A percentile compares a stretch with the other conserved stretches of the same genome.
Conservation (phyloP, 1,140 invertebrate genomes). For the Phenacoccus solenopsis region DNA sequence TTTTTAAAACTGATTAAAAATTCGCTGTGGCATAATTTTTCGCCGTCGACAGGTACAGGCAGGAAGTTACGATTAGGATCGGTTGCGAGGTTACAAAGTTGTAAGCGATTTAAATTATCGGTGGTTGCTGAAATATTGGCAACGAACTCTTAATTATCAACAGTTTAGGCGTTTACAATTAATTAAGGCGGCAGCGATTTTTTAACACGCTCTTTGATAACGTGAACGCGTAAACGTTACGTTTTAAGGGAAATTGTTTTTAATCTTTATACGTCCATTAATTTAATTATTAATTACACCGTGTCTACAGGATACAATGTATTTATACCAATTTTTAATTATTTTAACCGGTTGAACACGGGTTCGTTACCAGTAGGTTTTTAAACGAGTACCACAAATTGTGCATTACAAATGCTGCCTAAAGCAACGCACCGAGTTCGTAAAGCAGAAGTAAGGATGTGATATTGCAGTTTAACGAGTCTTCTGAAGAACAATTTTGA, state of each 20-base stretch:
- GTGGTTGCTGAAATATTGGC: background rate
- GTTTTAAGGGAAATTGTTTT: background rate
- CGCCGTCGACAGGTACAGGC: background rate
- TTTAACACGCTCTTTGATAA: background rate
- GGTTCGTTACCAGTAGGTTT: background rate
- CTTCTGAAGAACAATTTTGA: too few relatives aligned
- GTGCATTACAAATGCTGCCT: too few relatives aligned
- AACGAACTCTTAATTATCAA: background rate
- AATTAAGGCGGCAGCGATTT: conserved; percentile 3
- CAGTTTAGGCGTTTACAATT: conserved; percentile 1
- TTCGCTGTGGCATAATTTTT: background rate
- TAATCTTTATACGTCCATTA: conserved; percentile 3
- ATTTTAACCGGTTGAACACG: background rate
- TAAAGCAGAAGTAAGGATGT: too few relatives aligned
- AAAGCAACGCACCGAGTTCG: too few relatives aligned
- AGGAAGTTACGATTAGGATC: background rate
- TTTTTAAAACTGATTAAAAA: background rate
- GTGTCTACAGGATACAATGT: conserved; percentile 1
- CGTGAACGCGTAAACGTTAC: background rate
- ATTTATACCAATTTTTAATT: background rate
- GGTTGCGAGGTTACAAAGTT: background rate
- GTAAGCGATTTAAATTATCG: background rate
- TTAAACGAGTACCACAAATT: too few relatives aligned
- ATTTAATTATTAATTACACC: background rate
- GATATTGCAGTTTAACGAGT: too few relatives aligned